Conservation (phyloP, 2,888 invertebrate genomes). For the Callyntrura sp. region DNA sequence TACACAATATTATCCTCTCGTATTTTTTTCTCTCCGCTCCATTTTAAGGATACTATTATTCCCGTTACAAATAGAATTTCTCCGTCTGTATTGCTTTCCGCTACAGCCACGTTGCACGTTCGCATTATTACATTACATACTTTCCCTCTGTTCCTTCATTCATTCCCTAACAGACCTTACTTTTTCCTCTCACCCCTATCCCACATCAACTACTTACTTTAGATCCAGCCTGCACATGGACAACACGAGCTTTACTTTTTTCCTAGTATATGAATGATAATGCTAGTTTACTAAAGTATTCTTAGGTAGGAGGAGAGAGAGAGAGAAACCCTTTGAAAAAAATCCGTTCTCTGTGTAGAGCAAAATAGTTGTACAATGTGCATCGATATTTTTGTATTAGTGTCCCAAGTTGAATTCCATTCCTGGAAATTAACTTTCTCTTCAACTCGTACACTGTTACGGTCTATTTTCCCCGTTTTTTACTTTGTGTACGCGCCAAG, state of each 20-base stretch:
- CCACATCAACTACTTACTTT: slow-evolving; percentile 33
- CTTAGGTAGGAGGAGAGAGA: not conserved
- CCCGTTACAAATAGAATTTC: slow-evolving; percentile 73
- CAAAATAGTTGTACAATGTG: slow-evolving; percentile 55
- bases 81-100: slow-evolving; percentile 60
- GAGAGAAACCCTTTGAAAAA: slow-evolving; percentile 34
- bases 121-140: slow-evolving; percentile 71
- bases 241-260: slow-evolving; percentile 15
- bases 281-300: not conserved
- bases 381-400: slow-evolving; percentile 83
- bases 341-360: slow-evolving; percentile 43
- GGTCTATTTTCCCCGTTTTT: slow-evolving; percentile 49
- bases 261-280: slow-evolving; percentile 16
- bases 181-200: slow-evolving; percentile 43
- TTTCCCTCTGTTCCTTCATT: slow-evolving; percentile 49
- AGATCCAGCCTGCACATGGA: not conserved
- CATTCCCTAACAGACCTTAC: slow-evolving; percentile 42
- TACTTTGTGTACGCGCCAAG: not conserved
- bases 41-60: slow-evolving; percentile 67
- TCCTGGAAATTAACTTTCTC: slow-evolving; percentile 81
- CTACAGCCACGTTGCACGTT: slow-evolving; percentile 48
- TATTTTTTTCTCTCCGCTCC: slow-evolving; percentile 29
- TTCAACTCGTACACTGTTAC: slow-evolving; percentile 50
- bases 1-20: not conserved
- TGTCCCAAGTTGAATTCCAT: slow-evolving; percentile 81